phyloP scores from a whole-genome alignment of 2,888 invertebrate genomes.

The Thelaira solivaga region DNA sequence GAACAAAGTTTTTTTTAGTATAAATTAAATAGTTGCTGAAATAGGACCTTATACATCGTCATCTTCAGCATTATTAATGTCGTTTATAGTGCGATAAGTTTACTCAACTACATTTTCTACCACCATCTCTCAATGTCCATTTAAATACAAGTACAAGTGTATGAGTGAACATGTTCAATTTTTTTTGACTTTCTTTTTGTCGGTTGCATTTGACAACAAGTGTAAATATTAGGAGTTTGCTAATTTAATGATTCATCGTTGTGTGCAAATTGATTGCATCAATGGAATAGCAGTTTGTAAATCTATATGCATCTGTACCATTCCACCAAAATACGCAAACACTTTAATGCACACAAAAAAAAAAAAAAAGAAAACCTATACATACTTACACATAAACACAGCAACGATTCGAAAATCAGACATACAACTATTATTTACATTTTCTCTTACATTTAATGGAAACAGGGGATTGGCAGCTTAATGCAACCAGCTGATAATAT shows the following conservation, averaged over 20 bases:
- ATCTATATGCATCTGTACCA: constrained; percentile 29
- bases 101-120: not conserved
- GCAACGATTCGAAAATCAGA: no score
- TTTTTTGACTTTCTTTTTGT: constrained; percentile 6
- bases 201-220: constrained; percentile 58
- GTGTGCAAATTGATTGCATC: constrained; percentile 53
- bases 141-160: not conserved
- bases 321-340: constrained; percentile 3
- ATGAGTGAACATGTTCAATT: not conserved
- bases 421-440: no score
- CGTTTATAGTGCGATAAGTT: not conserved
- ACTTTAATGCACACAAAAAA: constrained; percentile 8
- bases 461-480: not conserved
- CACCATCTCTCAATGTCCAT: not conserved
- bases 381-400: not conserved
- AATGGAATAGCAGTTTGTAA: constrained; percentile 37
- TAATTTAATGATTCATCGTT: constrained; percentile 63
- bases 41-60: no score
- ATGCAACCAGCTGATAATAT: constrained; percentile 19
- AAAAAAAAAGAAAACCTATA: no score
- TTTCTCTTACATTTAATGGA: no score
- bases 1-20: constrained; percentile 10
- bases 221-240: constrained; percentile 62
- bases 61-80: constrained; percentile 8
- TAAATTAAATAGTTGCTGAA: constrained; percentile 28